phyloP scores from a whole-genome alignment of 1,140 invertebrate genomes.

The Tetragonula clypearis region DNA sequence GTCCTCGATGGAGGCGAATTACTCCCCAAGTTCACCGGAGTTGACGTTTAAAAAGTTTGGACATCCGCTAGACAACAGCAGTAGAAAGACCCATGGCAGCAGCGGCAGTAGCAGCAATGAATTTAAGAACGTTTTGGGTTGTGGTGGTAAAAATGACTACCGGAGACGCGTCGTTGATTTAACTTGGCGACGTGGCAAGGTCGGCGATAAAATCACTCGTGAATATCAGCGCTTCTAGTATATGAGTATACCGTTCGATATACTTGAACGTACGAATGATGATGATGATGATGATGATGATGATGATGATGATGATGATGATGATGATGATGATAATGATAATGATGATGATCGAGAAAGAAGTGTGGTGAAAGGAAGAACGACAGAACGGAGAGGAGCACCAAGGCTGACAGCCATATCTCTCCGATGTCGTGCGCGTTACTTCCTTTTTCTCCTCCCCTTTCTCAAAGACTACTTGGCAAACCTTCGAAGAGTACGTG shows the following conservation, averaged over 20 bases:
- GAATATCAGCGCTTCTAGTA: slow-evolving; percentile 71
- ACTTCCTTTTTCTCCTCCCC: slow-evolving; percentile 56
- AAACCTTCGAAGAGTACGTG: slow-evolving; percentile 55
- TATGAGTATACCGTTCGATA: slow-evolving; percentile 35
- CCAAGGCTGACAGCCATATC: slow-evolving; percentile 56
- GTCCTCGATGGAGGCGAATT: slow-evolving; percentile 51
- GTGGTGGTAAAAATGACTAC: slow-evolving; percentile 62
- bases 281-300: slow-evolving; percentile 24
- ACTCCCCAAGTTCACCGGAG: slow-evolving; percentile 66
- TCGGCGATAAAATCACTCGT: slow-evolving; percentile 71
- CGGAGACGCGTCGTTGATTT: slow-evolving; percentile 60
- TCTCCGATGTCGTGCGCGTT: slow-evolving; percentile 29
- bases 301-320: slow-evolving; percentile 18
- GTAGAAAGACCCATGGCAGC: slow-evolving; percentile 2
- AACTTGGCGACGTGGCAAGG: slow-evolving; percentile 65
- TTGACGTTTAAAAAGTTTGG: slow-evolving; percentile 66
- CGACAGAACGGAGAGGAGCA: slow-evolving; percentile 41
- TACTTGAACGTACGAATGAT: slow-evolving; percentile 19
- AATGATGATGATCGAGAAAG: slow-evolving; percentile 14
- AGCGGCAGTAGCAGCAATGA: slow-evolving; percentile 45
- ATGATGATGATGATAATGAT: neutral
- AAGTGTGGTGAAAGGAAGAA: slow-evolving; percentile 35
- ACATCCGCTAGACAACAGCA: slow-evolving; percentile 51
- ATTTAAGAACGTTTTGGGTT: slow-evolving; percentile 64
- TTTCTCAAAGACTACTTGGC: slow-evolving; percentile 56